A percentile compares a stretch with the other conserved stretches of the same genome.
phyloP scores from a whole-genome alignment of 2,888 invertebrate genomes.

The Rotaria magnacalcarata region DNA sequence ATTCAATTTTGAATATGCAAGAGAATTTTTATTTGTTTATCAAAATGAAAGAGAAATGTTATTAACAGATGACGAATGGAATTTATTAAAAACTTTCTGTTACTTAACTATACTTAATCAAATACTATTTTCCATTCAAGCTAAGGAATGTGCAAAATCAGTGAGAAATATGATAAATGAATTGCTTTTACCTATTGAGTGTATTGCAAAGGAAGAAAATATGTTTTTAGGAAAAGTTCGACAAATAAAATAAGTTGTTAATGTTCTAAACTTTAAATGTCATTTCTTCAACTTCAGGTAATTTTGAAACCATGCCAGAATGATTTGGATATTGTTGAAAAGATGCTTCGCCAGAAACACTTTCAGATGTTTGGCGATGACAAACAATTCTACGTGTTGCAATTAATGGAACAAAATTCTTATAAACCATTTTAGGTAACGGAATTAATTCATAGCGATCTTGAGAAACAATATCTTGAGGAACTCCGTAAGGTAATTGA shows the following conservation, averaged over 20 bases:
- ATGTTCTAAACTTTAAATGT: neutral
- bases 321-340: neutral
- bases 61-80: neutral
- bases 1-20: neutral
- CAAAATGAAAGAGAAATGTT: neutral
- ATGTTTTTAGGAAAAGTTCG: neutral
- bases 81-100: neutral
- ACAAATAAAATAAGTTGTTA: neutral
- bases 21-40: neutral
- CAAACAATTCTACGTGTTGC: constrained; percentile 14
- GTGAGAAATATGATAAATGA: neutral
- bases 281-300: constrained; percentile 31
- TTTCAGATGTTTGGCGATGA: neutral
- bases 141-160: neutral
- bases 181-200: neutral
- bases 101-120: neutral
- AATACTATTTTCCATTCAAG: neutral
- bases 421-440: constrained; percentile 18
- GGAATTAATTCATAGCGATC: neutral
- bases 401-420: constrained; percentile 19
- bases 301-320: neutral
- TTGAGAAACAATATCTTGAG: neutral
- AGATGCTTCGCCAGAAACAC: neutral
- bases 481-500: neutral
- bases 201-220: neutral